Evolutionary conservation across 2,113 vertebrate species (phyloP), one percentile per base, ranked within the genome.

Genomic region (Cololabis saira): DNA sequence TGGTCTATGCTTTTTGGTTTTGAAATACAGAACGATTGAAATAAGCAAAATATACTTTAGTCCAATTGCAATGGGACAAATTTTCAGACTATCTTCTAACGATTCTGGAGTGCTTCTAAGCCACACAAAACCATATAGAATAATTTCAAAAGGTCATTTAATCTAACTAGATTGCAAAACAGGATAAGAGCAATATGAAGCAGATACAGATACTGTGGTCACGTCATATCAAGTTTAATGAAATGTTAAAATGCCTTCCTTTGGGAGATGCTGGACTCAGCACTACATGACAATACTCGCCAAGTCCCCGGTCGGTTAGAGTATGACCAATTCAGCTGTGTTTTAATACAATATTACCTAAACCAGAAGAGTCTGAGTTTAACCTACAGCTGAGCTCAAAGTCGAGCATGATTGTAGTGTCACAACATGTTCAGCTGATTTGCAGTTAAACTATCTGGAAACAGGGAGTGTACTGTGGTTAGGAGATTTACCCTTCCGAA

Each of bases 171-270:
- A 58, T 27, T 27, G 30, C 7, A 64, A 52, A 37, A 13, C 24
- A 54, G 16, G 52, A 45, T n/a, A 24, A 49, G 12, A 11, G 44
- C 22, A 60, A 18, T 44, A 4, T 16, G 45, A 37, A 10, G 0
- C 13, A 12, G 12, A 11, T 13, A 53, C 44, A 76, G 66, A 61
- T 49, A 15, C 53, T 16, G 33, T 27, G 18, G 5, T 27, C 24
- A 27, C 2, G 16, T 76, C 50, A 37, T 62, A 60, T 63, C 48
- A 63, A 37, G 59, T 59, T 60, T 33, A 68, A 71, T 71, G 18
- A 62, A 67, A 77, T 75, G 44, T 40, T 49, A 67, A n/a, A 71
- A 80, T 62, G 14, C 21, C 30, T 42, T 42, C 42, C 21, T 48
- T 43, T 40, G 30, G 59, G 79, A 65, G 47, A 12, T 0, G 33